Conservation (phyloP, 2,888 invertebrate genomes). For the Epirrhoe alternata region DNA sequence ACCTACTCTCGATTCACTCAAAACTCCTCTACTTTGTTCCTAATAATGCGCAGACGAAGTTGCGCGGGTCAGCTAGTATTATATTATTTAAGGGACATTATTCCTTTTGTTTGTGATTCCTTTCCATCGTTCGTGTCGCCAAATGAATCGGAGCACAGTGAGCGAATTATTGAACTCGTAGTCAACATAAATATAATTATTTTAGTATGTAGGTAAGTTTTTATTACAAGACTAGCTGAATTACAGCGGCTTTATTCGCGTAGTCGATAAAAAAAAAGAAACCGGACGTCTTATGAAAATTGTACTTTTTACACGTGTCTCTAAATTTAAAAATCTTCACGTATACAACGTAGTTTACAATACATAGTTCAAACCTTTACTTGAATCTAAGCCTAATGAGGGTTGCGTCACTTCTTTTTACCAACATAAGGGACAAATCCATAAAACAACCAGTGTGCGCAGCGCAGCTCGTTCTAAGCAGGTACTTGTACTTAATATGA, state of each 20-base stretch:
- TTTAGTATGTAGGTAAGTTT: background rate
- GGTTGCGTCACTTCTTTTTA: slow-evolving; percentile 9
- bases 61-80: too few relatives aligned
- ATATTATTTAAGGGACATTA: slow-evolving; percentile 80
- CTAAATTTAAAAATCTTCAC: too few relatives aligned
- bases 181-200: background rate
- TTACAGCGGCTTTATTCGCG: too few relatives aligned
- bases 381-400: background rate
- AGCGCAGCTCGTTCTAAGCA: slow-evolving; percentile 51
- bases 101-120: slow-evolving; percentile 74
- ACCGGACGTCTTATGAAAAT: too few relatives aligned
- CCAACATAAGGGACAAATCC: slow-evolving; percentile 4
- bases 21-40: too few relatives aligned
- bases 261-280: too few relatives aligned
- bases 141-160: slow-evolving; percentile 58
- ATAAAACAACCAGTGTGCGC: slow-evolving; percentile 52
- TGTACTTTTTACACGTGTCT: too few relatives aligned
- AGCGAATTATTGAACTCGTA: slow-evolving; percentile 34
- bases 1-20: too few relatives aligned
- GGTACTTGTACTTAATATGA: slow-evolving; percentile 66
- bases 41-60: too few relatives aligned
- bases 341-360: too few relatives aligned
- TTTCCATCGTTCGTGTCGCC: slow-evolving; percentile 61
- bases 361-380: background rate
- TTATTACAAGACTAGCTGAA: background rate